Conservation (phyloP, 1,140 invertebrate species). For the Drosophila suzukii region DNA sequence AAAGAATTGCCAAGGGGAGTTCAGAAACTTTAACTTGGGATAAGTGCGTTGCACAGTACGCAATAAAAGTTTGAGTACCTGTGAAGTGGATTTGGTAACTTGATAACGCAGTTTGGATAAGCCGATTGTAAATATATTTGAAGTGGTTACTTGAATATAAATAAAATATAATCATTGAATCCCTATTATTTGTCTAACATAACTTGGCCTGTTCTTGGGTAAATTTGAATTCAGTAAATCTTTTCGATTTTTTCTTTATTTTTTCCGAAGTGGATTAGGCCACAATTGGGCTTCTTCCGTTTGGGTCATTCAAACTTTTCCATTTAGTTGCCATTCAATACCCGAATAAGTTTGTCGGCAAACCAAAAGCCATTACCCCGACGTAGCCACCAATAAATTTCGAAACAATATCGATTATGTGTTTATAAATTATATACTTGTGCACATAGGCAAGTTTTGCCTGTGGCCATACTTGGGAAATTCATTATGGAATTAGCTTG, state of each 20-base stretch:
- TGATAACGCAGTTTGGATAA: conserved; percentile 3
- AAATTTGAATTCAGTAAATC: background rate
- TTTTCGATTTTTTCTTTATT: background rate
- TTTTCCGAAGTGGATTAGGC: background rate
- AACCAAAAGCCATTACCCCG: conserved; percentile 12
- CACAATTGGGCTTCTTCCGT: conserved; percentile 7
- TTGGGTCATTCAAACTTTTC: conserved; percentile 19
- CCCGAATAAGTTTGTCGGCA: conserved; percentile 21
- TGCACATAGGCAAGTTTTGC: conserved; percentile 18
- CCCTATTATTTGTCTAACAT: too few relatives aligned
- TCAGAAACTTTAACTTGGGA: conserved; percentile 14
- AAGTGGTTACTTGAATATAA: too few relatives aligned
- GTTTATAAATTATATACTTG: conserved; percentile 32
- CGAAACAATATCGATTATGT: conserved; percentile 54
- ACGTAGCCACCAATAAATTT: conserved; percentile 33
- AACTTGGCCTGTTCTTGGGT: background rate
- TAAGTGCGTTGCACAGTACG: conserved; percentile 22
- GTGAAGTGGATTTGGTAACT: conserved; percentile 8
- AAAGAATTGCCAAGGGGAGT: conserved; percentile 31
- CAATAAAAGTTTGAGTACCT: conserved; percentile 40
- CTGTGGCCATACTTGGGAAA: conserved; percentile 39
- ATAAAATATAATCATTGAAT: background rate
- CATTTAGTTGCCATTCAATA: conserved; percentile 23
- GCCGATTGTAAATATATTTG: background rate
- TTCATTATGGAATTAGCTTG: conserved; percentile 54